These are phyloP conservation scores for Xestia c-nigrum DNA, from an alignment of 2,888 invertebrate genomes.

Conservation along the genomic window DNA sequence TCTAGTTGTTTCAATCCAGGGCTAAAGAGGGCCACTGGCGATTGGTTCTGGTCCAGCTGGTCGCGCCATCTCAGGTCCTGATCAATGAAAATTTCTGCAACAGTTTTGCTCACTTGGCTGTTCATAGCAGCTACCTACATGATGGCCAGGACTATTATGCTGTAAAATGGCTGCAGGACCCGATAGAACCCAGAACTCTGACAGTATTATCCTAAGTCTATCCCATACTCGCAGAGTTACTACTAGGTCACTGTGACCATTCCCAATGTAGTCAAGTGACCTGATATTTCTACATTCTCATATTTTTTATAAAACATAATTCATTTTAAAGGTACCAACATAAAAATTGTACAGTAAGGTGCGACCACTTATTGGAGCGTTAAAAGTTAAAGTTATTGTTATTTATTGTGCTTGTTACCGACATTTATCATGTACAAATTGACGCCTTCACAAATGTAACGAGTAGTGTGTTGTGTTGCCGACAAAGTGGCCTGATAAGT, in stretches of 20 bases:
- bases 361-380: constrained; percentile 54
- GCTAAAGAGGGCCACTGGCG: too few relatives aligned
- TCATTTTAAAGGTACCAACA: constrained; percentile 34
- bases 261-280: not conserved
- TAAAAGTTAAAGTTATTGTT: constrained; percentile 67
- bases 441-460: constrained; percentile 72
- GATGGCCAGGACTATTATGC: not conserved
- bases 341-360: constrained; percentile 50
- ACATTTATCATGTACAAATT: constrained; percentile 77
- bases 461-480: constrained; percentile 57
- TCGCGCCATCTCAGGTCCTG: too few relatives aligned
- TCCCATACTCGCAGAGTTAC: not conserved
- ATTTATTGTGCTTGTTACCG: constrained; percentile 64
- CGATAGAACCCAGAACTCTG: not conserved
- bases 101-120: not conserved
- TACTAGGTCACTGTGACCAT: not conserved
- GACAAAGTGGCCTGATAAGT: constrained; percentile 48
- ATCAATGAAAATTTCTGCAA: not conserved
- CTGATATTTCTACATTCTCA: not conserved
- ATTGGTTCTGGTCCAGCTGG: too few relatives aligned
- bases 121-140: not conserved
- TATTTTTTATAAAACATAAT: constrained; percentile 25
- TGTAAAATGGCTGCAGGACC: not conserved
- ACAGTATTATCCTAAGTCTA: not conserved
- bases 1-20: too few relatives aligned